phyloP scores from a whole-genome alignment of 2,888 invertebrate species.

The Maniola hyperantus region DNA sequence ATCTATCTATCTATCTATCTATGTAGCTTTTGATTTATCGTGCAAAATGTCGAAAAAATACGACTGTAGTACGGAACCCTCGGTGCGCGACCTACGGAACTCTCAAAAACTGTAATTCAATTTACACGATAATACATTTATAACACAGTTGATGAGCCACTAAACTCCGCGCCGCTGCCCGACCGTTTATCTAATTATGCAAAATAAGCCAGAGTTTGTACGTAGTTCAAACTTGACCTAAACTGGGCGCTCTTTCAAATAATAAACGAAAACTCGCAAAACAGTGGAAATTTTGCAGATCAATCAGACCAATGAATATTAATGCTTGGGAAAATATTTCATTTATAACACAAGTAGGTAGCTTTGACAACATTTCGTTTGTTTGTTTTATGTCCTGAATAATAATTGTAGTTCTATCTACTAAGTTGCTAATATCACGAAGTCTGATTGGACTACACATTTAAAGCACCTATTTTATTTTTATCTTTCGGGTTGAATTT shows the following conservation, averaged over 20 bases:
- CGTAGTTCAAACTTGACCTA: slow-evolving; percentile 53
- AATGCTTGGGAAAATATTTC: slow-evolving; percentile 51
- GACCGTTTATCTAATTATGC: slow-evolving; percentile 69
- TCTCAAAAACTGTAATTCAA: neutral
- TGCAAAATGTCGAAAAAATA: no score
- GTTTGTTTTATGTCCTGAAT: neutral
- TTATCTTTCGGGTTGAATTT: no score
- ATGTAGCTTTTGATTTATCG: no score
- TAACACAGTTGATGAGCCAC: slow-evolving; percentile 31
- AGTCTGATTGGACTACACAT: no score
- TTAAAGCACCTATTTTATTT: no score
- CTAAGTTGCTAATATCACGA: no score
- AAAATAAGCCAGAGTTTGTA: slow-evolving; percentile 63
- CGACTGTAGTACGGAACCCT: no score
- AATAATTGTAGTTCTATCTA: no score
- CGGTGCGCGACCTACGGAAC: neutral
- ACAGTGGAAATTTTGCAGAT: slow-evolving; percentile 51
- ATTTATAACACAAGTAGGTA: slow-evolving; percentile 49
- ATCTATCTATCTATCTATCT: no score
- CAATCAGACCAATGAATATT: slow-evolving; percentile 66
- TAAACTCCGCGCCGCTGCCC: slow-evolving; percentile 54
- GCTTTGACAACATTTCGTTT: neutral
- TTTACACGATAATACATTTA: neutral
- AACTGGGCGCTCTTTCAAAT: slow-evolving; percentile 52
- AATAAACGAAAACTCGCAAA: slow-evolving; percentile 57